Evolutionary conservation across 2,888 invertebrate species (phyloP).

Genomic region (Saturnia pavonia): DNA sequence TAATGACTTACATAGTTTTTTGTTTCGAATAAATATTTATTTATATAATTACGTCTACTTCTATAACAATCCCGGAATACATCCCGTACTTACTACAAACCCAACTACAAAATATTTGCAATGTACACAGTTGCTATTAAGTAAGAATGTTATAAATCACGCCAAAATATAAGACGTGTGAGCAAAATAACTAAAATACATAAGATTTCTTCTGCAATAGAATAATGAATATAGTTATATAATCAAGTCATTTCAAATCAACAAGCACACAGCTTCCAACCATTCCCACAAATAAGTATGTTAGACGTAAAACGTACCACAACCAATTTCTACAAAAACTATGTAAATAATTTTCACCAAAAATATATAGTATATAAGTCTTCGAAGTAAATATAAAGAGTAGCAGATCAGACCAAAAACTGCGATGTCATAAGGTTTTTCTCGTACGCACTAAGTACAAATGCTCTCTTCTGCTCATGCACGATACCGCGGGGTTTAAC

Average conservation of each 20-base stretch:
- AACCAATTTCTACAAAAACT: conserved; percentile 50
- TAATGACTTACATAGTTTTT: conserved; percentile 13
- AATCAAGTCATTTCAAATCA: conserved; percentile 20
- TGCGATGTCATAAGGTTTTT: background rate
- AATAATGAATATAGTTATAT: conserved; percentile 13
- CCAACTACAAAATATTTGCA: background rate
- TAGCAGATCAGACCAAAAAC: background rate
- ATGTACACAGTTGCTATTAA: background rate
- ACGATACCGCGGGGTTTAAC: no score
- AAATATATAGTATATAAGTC: background rate
- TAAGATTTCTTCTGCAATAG: conserved; percentile 6
- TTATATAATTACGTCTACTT: background rate
- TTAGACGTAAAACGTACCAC: conserved; percentile 48
- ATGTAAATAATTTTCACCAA: conserved; percentile 26
- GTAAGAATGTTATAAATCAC: background rate
- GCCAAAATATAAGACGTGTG: conserved; percentile 1
- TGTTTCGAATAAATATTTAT: background rate
- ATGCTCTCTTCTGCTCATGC: no score
- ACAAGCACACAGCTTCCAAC: conserved; percentile 30
- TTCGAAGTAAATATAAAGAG: background rate
- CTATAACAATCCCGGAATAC: background rate
- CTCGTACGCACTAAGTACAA: background rate
- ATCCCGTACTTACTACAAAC: background rate
- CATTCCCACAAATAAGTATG: conserved; percentile 53
- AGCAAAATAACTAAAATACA: conserved; percentile 17